Evolutionary conservation across 2,888 invertebrate genomes (phyloP), one percentile per base, ranked within the genome.

Genomic region (Himalopsyche japonica): DNA sequence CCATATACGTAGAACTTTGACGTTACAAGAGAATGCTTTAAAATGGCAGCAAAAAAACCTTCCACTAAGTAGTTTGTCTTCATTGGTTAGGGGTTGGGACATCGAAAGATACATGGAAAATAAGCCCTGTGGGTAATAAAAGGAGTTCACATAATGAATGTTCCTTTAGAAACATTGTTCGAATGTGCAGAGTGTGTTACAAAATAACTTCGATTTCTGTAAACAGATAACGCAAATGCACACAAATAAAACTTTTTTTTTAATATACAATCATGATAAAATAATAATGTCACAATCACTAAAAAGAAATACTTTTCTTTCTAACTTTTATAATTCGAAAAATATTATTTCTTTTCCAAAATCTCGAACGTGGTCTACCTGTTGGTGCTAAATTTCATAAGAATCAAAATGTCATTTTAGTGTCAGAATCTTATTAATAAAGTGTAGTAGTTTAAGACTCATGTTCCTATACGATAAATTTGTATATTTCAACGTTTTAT

Each of bases 11-110:
- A 70, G 27, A 70, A 27, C 70, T 70, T 70, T 83, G 76, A 76
- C 24, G 47, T 27, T 83, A 85, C 85, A 83, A 80, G 84, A 82
- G 83, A 86, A 86, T 80, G 86, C 85, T 86, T 86, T 85, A 86
- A 85, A 85, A 84, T 82, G 81, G 82, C 78, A 76, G 43, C 81
- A 76, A 83, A 79, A 79, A 83, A 86, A 76, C 49, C 81, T 77
- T 57, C 48, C 64, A 43, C 76, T 37, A 85, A 77, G 81, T 82
- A 85, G 85, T 86, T 86, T 86, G 81, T 86, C 86, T 86, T 86
- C 84, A 85, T 85, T 85, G 85, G 76, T 47, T 49, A 82, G 79
- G 43, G 76, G 83, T 34, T 32, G 81, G 81, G 82, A 30, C 57
- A 57, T 37, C 64, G 64, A 82, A 49, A 27, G 82, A 48, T 79